These are phyloP conservation scores for Ametastegia equiseti DNA, from an alignment of 2,888 invertebrate genomes.

Conservation along the genomic window DNA sequence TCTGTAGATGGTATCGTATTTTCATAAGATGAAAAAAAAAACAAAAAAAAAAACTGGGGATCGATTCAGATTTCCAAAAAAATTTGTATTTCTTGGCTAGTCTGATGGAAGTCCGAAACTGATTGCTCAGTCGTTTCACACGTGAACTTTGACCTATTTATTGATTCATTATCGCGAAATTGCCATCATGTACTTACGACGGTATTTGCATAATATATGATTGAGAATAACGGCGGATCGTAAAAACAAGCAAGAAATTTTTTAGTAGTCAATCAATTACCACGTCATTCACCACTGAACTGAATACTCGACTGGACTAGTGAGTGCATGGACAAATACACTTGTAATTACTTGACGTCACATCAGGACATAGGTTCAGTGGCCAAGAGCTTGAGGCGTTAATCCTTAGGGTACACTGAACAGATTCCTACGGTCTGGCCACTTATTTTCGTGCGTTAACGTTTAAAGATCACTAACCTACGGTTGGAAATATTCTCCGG, in stretches of 20 bases:
- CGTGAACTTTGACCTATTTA: not conserved
- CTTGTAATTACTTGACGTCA: not conserved
- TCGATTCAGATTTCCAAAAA: not conserved
- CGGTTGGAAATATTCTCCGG: not conserved
- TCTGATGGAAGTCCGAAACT: no score
- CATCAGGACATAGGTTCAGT: not conserved
- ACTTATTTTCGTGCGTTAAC: slow-evolving; percentile 20
- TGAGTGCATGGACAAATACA: slow-evolving; percentile 10
- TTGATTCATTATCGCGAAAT: not conserved
- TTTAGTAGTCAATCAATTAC: not conserved
- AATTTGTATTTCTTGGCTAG: not conserved
- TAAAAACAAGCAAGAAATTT: not conserved
- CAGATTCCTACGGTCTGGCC: not conserved
- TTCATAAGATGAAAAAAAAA: no score
- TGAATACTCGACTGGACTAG: not conserved
- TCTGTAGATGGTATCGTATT: not conserved
- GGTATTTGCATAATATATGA: not conserved
- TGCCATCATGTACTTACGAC: not conserved
- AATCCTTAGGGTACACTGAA: slow-evolving; percentile 6
- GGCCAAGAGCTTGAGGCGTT: slow-evolving; percentile 20
- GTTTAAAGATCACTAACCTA: slow-evolving; percentile 9
- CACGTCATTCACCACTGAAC: not conserved
- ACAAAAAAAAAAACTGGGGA: not conserved
- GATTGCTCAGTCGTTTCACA: not conserved
- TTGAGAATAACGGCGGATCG: not conserved